These are phyloP conservation scores for Drosophila tsacasi DNA, from an alignment of 1,140 invertebrate genomes.

Conservation along the genomic window DNA sequence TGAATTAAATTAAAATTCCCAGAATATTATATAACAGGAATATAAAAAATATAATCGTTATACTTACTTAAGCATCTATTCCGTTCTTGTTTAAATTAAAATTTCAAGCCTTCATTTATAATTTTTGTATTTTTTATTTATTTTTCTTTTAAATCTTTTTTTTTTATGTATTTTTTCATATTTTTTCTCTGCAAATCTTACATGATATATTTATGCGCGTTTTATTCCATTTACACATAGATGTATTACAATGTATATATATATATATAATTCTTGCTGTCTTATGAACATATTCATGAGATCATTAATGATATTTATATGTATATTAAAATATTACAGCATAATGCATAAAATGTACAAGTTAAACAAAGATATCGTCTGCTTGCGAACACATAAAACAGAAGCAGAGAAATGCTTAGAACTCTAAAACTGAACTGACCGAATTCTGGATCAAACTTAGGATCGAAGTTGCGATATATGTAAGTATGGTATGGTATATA, in stretches of 20 bases:
- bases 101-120: not conserved
- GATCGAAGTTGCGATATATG: slow-evolving; percentile 45
- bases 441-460: slow-evolving; percentile 49
- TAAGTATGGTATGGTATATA: slow-evolving; percentile 24
- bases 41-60: too few relatives aligned
- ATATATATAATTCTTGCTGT: slow-evolving; percentile 50
- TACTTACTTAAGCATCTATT: not conserved
- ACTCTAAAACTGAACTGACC: slow-evolving; percentile 47
- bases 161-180: slow-evolving; percentile 39
- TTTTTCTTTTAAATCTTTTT: slow-evolving; percentile 56
- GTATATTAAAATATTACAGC: slow-evolving; percentile 73
- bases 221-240: slow-evolving; percentile 71
- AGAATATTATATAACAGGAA: too few relatives aligned
- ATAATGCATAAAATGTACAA: slow-evolving; percentile 79
- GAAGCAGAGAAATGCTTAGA: slow-evolving; percentile 38
- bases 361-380: slow-evolving; percentile 57
- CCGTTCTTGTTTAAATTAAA: not conserved
- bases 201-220: slow-evolving; percentile 67
- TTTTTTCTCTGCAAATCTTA: slow-evolving; percentile 67
- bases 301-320: slow-evolving; percentile 76
- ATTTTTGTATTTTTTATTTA: slow-evolving; percentile 21
- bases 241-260: slow-evolving; percentile 36
- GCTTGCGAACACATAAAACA: slow-evolving; percentile 39
- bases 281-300: slow-evolving; percentile 82
- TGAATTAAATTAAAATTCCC: too few relatives aligned